These are phyloP conservation scores for Chironomus tentans DNA, from an alignment of 2,888 invertebrate genomes.

Conservation along the genomic window DNA sequence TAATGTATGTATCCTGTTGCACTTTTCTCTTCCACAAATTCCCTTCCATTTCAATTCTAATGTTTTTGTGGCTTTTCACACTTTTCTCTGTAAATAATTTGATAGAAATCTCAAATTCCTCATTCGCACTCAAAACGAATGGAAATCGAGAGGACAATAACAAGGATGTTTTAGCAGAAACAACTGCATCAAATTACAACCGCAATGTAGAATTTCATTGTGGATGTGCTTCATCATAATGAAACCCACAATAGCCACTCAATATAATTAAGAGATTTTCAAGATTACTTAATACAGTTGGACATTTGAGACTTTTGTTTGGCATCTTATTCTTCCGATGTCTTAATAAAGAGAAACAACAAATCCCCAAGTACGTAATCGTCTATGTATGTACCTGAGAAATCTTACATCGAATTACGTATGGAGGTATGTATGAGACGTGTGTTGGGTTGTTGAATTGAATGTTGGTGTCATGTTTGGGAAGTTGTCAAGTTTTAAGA, in stretches of 20 bases:
- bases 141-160: background rate
- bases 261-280: conserved; percentile 17
- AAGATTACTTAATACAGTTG: background rate
- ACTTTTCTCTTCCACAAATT: background rate
- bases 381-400: background rate
- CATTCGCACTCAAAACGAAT: background rate
- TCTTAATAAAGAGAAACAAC: background rate
- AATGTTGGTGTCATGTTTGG: no score
- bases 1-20: conserved; percentile 16
- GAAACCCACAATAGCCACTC: conserved; percentile 16
- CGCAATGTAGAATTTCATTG: conserved; percentile 2
- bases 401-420: background rate
- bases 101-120: conserved; percentile 25
- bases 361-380: no score
- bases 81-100: conserved; percentile 25
- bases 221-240: background rate
- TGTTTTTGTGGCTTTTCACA: conserved; percentile 24
- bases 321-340: background rate
- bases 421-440: no score
- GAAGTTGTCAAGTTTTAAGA: no score
- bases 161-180: conserved; percentile 20
- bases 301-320: conserved; percentile 21
- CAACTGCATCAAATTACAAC: conserved; percentile 23
- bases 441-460: no score
- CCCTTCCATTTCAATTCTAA: background rate